Percentiles rank a stretch among this genome's conserved stretches.
Conservation (phyloP, 2,113 vertebrate species). For the Synodontis membranacea region DNA sequence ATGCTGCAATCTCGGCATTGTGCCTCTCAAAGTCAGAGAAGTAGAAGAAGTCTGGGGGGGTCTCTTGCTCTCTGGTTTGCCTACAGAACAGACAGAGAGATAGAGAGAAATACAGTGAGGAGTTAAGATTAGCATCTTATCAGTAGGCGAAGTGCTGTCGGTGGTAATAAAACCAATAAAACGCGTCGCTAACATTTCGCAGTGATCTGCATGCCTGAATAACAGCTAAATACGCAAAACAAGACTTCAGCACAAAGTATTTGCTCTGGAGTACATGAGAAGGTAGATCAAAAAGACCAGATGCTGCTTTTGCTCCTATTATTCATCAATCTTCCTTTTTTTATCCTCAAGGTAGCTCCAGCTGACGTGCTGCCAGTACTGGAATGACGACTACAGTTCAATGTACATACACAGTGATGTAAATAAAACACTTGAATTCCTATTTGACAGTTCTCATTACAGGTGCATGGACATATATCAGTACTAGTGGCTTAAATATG, state of each 20-base stretch:
- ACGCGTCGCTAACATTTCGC: neutral
- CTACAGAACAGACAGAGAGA: constrained; percentile 67
- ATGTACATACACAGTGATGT: neutral
- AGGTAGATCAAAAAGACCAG: neutral
- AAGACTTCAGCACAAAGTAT: neutral
- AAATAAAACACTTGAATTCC: constrained; percentile 18
- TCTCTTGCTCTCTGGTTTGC: constrained; percentile 95
- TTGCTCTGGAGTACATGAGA: constrained; percentile 4
- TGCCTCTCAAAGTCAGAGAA: constrained; percentile 98
- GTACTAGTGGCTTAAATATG: neutral
- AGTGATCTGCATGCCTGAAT: neutral
- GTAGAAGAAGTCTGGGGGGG: constrained; percentile 96
- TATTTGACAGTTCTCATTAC: constrained; percentile 20
- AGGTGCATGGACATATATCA: neutral
- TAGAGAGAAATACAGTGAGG: constrained; percentile 5
- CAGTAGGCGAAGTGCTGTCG: neutral
- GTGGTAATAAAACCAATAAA: neutral
- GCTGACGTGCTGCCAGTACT: constrained; percentile 4
- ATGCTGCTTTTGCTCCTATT: constrained; percentile 2
- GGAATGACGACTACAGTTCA: neutral
- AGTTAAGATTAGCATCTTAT: neutral
- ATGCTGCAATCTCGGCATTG: constrained; percentile 95
- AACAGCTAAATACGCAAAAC: neutral
- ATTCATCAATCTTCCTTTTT: neutral
- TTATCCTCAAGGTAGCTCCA: neutral